Conservation (phyloP, 1,140 invertebrate species). For the Euwallacea fornicatus region DNA sequence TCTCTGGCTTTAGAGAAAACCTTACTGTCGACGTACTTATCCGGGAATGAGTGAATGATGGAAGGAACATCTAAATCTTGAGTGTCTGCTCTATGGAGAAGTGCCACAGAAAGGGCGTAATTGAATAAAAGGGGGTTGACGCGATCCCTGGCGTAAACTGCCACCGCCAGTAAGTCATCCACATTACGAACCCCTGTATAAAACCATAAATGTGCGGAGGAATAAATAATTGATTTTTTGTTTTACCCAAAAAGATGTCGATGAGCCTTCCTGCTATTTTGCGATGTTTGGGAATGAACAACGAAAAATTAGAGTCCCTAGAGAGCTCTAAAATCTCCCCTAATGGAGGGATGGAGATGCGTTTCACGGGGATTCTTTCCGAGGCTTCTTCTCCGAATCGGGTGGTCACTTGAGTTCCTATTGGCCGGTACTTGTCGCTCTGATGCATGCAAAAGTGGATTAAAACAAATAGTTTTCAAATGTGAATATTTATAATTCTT, state of each 20-base stretch:
- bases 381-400: constrained; percentile 62
- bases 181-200: constrained; percentile 63
- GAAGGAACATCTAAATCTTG: constrained; percentile 70
- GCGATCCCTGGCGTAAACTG: constrained; percentile 71
- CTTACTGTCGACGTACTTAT: constrained; percentile 74
- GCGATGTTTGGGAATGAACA: constrained; percentile 74
- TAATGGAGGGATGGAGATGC: constrained; percentile 71
- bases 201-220: neutral
- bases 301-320: constrained; percentile 70
- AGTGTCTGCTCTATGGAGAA: constrained; percentile 75
- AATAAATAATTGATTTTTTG: neutral
- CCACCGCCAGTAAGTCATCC: constrained; percentile 70
- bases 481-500: neutral
- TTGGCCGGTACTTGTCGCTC: constrained; percentile 39
- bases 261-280: constrained; percentile 68
- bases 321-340: constrained; percentile 65
- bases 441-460: neutral
- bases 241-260: constrained; percentile 66
- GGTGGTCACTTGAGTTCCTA: constrained; percentile 30
- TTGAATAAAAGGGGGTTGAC: constrained; percentile 78
- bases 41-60: constrained; percentile 72
- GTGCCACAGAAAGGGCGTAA: constrained; percentile 73
- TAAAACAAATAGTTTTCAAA: neutral
- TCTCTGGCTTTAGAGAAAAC: constrained; percentile 69
- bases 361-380: constrained; percentile 61